These are phyloP conservation scores for Notothenia rossii DNA, from an alignment of 2,113 vertebrate genomes.

Conservation along the genomic window DNA sequence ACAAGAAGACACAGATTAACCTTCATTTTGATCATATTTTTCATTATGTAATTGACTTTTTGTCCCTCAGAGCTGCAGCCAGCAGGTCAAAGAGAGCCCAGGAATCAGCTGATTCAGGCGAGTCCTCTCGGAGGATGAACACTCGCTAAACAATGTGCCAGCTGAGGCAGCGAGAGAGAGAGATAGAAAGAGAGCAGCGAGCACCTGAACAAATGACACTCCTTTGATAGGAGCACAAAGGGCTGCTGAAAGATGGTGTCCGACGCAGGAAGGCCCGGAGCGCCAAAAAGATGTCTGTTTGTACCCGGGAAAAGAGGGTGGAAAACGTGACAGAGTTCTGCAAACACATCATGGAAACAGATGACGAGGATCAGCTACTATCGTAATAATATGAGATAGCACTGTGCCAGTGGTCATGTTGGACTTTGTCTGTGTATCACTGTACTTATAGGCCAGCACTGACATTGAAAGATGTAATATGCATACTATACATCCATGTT, in stretches of 20 bases:
- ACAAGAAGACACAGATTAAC: background rate
- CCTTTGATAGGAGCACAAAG: conserved; percentile 45
- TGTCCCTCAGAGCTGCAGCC: conserved; percentile 41
- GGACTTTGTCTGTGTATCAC: conserved; percentile 10
- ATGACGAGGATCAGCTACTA: conserved; percentile 9
- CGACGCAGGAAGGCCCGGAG: conserved; percentile 20
- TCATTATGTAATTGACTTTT: conserved; percentile 1
- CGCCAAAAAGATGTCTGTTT: conserved; percentile 33
- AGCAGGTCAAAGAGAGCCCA: conserved; percentile 10
- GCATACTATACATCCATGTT: background rate
- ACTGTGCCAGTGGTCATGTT: conserved; percentile 5
- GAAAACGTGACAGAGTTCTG: conserved; percentile 41
- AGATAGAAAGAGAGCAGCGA: conserved; percentile 50
- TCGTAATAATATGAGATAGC: background rate
- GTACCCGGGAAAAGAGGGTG: conserved; percentile 18
- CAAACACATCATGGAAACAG: conserved; percentile 28
- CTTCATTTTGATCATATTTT: background rate
- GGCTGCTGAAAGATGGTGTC: conserved; percentile 46
- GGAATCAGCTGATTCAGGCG: background rate
- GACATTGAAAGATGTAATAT: background rate
- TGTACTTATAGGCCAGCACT: background rate
- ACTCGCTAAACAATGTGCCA: conserved; percentile 48
- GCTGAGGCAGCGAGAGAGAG: conserved; percentile 7
- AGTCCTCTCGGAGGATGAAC: conserved; percentile 6
- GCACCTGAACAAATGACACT: conserved; percentile 77